These are phyloP conservation scores for Sciurus carolinensis DNA, from an alignment of 2,797 vertebrate species.

Conservation along the genomic window DNA sequence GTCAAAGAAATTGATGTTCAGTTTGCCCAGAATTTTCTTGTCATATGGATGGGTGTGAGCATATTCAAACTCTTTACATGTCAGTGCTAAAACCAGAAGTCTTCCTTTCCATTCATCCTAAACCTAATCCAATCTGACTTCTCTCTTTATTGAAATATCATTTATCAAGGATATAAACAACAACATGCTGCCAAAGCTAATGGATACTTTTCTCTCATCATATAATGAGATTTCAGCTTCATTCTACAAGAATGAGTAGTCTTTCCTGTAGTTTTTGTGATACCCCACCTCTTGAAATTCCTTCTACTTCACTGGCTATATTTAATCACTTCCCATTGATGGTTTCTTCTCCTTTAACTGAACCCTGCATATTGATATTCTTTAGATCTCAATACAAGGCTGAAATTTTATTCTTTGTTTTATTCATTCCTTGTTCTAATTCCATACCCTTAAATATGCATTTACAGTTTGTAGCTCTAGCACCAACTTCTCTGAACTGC, in stretches of 20 bases:
- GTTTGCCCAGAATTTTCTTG: not conserved
- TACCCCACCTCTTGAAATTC: not conserved
- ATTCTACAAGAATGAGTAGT: not conserved
- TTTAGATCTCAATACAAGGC: not conserved
- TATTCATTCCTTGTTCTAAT: not conserved
- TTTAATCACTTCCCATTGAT: not conserved
- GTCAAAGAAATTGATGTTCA: not conserved
- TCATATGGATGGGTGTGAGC: not conserved
- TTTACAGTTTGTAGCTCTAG: not conserved
- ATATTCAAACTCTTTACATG: not conserved
- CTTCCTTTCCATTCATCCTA: not conserved
- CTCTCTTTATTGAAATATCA: not conserved
- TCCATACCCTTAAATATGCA: not conserved
- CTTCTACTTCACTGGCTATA: not conserved
- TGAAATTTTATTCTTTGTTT: not conserved
- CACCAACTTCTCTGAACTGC: not conserved
- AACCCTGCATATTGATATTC: not conserved
- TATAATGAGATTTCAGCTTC: constrained; percentile 20
- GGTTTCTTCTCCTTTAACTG: not conserved
- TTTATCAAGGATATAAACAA: not conserved
- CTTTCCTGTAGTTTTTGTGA: not conserved
- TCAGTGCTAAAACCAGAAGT: not conserved
- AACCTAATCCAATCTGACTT: not conserved
- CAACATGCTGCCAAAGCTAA: not conserved
- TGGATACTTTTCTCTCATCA: not conserved